These are phyloP conservation scores for Anorthoa munda DNA, from an alignment of 2,888 invertebrate species.

Conservation along the genomic window DNA sequence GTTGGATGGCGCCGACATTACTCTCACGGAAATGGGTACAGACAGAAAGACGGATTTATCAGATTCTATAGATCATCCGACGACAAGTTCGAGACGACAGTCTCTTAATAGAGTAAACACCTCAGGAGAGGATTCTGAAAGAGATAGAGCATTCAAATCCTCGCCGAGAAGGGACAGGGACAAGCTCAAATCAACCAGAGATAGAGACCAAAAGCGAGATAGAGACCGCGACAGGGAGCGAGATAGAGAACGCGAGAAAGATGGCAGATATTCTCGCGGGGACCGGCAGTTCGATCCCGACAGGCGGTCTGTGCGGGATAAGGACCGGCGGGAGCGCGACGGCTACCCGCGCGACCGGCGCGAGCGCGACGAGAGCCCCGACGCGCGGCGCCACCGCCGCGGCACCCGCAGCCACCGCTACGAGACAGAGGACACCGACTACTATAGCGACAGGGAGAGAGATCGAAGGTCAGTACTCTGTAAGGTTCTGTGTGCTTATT, in stretches of 20 bases:
- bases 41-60: constrained; percentile 77
- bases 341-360: constrained; percentile 63
- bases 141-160: constrained; percentile 81
- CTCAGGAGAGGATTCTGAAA: constrained; percentile 87
- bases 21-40: constrained; percentile 71
- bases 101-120: constrained; percentile 81
- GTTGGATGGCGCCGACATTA: constrained; percentile 87
- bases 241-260: constrained; percentile 78
- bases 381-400: constrained; percentile 79
- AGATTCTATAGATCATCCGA: constrained; percentile 79
- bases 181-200: constrained; percentile 78
- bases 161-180: constrained; percentile 83
- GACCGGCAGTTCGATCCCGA: constrained; percentile 82
- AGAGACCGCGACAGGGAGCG: constrained; percentile 72
- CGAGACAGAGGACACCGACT: constrained; percentile 93
- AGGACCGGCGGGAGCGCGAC: constrained; percentile 77
- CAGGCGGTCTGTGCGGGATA: constrained; percentile 78
- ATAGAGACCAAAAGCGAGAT: constrained; percentile 76
- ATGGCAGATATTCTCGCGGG: constrained; percentile 80
- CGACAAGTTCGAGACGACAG: constrained; percentile 77
- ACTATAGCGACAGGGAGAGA: constrained; percentile 92
- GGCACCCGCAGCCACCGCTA: constrained; percentile 87
- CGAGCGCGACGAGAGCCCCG: constrained; percentile 82
- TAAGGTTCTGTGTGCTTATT: background rate
- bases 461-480: constrained; percentile 88